Base-by-base conservation (phyloP, 1,140 invertebrate genomes). In the Gryllus bimaculatus region DNA sequence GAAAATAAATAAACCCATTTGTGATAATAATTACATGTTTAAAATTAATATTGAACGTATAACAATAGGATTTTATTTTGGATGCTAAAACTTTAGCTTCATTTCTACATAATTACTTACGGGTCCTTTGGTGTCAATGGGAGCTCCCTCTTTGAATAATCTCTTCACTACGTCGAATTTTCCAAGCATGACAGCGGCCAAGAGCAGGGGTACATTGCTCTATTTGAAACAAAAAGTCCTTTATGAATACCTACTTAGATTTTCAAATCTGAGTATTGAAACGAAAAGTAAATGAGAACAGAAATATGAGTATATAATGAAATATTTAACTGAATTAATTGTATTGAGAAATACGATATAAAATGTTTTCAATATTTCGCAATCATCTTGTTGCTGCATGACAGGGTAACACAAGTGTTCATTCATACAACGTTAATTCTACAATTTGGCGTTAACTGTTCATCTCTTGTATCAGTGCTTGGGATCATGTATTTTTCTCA, bases 141-240 rank as follows among this genome's bases (percentile, higher is more conserved):
- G 75, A 78, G 77, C 78, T 8, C 81, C 82, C 18, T 83, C 81
- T 47, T 78, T 78, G 15, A 83, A 75, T 15, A 83, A 76, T 78
- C 78, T 82, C 74, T 83, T 83, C 10, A 83, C 83, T 20, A 83
- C 66, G 49, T 83, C 82, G 73, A 81, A 81, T 78, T 82, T 83
- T 15, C 81, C 81, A 49, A 83, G 79, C 48, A 81, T 81, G 15
- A 83, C 81, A 20, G 82, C 81, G 10, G 82, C 83, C 8, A 81
- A 77, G 0, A 83, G 80, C 12, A 80, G 48, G 20, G 81, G 81
- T 18, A 79, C 77, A 26, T 82, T 81, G 47, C 78, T 79, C 83
- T 83, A 78, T 54, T 8, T 54, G 15, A 54, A 54, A n/a, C n/a
- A n/a, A n/a, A 18, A 80, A 82, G 73, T 21, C n/a, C n/a, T n/a